Percentiles rank a stretch among this genome's conserved stretches.
phyloP scores from a whole-genome alignment of 2,888 invertebrate species.

The Drosophila algonquin region DNA sequence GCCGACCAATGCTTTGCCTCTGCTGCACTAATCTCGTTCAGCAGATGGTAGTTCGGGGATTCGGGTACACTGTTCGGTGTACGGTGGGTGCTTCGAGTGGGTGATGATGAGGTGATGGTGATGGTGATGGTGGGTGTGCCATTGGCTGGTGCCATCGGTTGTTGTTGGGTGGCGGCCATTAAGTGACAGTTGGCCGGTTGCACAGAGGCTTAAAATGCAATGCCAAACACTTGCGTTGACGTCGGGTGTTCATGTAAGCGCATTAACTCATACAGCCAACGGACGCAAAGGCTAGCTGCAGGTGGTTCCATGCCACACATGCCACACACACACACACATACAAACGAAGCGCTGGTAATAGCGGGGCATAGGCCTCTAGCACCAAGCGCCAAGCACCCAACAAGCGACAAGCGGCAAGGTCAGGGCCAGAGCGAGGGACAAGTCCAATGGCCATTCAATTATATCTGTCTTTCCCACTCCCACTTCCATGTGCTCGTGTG shows the following conservation, averaged over 20 bases:
- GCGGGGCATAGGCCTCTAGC: slow-evolving; percentile 7
- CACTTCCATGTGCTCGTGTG: background rate
- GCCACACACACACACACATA: background rate
- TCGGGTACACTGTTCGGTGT: no score
- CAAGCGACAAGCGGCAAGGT: slow-evolving; percentile 55
- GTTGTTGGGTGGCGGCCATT: slow-evolving; percentile 56
- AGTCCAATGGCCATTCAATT: slow-evolving; percentile 55
- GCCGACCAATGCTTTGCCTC: slow-evolving; percentile 26
- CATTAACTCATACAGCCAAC: slow-evolving; percentile 57
- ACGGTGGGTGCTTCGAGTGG: background rate
- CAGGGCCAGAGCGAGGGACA: slow-evolving; percentile 46
- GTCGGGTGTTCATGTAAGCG: slow-evolving; percentile 60
- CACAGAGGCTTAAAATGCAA: slow-evolving; percentile 67
- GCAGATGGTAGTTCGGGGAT: slow-evolving; percentile 7
- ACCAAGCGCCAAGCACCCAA: background rate
- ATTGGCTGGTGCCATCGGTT: no score
- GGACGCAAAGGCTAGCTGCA: background rate
- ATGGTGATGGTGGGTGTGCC: background rate
- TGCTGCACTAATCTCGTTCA: slow-evolving; percentile 35
- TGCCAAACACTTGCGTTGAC: slow-evolving; percentile 63
- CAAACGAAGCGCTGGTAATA: background rate
- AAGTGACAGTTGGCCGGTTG: slow-evolving; percentile 63
- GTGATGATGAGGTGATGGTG: background rate
- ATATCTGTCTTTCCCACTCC: slow-evolving; percentile 4
- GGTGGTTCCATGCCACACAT: background rate